Evolutionary conservation across 2,888 invertebrate species (phyloP), one percentile per base, ranked within the genome.

Genomic region (Thumatha senex): DNA sequence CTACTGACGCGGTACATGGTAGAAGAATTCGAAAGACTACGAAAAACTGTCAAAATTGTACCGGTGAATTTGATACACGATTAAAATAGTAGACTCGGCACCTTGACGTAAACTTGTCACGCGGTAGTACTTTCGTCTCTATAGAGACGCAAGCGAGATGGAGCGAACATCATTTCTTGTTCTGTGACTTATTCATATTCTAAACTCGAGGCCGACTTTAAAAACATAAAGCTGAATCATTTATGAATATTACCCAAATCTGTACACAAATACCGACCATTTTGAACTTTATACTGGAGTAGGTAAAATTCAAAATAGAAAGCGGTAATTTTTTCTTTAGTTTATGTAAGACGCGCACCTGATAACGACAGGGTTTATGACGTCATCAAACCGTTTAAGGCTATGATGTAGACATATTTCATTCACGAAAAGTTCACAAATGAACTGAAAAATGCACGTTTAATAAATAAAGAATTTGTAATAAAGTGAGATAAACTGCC

Each of bases 361-460:
- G 82, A 81, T 84, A 78, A 80, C 74, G 75, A 68, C 44, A 65
- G 69, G 69, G 72, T 82, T 84, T 82, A 84, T 82, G 80, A 83
- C 78, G 80, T 82, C 83, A 82, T 84, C 80, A 82, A 82, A 82
- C 63, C 74, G 78, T 73, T 82, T 80, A 76, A 78, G 76, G 76
- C 71, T 72, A 72, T 74, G 77, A 76, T 74, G 73, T 69, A 68
- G 64, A 65, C 61, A 64, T 71, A 71, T 70, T 76, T 68, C 48
- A 56, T 67, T 73, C 67, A 71, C 69, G 71, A 35, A 34, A n/a
- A 0, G 55, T 67, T 73, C 67, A 71, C 69, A 70, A 35, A 24
- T 24, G 18, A 24, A 24, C 18, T 24, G 18, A 24, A 5, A n/a
- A 24, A n/a, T n/a, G n/a, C 2, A 31, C 31, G 11, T 31, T 39